Percentiles rank a stretch among this genome's conserved stretches.
phyloP scores from a whole-genome alignment of 2,113 vertebrate species.

The Gymnarchus niloticus region DNA sequence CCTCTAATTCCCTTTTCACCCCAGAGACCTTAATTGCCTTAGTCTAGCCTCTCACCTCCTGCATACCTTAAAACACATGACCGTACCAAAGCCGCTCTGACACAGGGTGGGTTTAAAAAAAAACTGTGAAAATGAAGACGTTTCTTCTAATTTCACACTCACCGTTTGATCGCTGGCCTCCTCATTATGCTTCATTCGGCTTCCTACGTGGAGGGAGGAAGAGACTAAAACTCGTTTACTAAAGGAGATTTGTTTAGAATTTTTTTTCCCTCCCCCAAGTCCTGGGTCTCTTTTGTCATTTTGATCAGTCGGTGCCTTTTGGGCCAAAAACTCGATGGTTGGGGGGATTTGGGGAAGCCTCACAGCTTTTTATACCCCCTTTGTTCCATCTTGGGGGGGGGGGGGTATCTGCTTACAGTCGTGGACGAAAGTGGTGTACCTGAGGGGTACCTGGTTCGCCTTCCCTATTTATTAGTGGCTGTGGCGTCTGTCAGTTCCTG shows the following conservation, averaged over 20 bases:
- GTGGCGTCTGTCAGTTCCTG: background rate
- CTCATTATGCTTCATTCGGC: conserved; percentile 65
- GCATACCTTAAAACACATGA: conserved; percentile 54
- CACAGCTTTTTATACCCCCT: background rate
- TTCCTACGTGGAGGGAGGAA: conserved; percentile 56
- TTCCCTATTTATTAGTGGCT: background rate
- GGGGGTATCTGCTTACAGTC: conserved; percentile 49
- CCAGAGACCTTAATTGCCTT: conserved; percentile 32
- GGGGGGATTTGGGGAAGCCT: background rate
- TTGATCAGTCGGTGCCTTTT: background rate
- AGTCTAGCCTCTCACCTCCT: conserved; percentile 40
- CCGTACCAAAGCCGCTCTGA: conserved; percentile 37
- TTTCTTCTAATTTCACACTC: conserved; percentile 74
- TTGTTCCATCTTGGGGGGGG: conserved; percentile 46
- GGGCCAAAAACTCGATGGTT: background rate
- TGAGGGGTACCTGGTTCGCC: background rate
- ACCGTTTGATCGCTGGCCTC: conserved; percentile 59
- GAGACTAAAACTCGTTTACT: conserved; percentile 56
- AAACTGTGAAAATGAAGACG: conserved; percentile 70
- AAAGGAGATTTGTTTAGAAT: conserved; percentile 64
- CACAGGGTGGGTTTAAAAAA: conserved; percentile 21
- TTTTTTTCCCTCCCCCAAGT: conserved; percentile 57
- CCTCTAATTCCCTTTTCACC: conserved; percentile 31
- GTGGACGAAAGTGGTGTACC: conserved; percentile 39
- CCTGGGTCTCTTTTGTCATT: conserved; percentile 46